These are phyloP conservation scores for Gopherus evgoodei DNA, from an alignment of 2,113 vertebrate species.

Conservation along the genomic window DNA sequence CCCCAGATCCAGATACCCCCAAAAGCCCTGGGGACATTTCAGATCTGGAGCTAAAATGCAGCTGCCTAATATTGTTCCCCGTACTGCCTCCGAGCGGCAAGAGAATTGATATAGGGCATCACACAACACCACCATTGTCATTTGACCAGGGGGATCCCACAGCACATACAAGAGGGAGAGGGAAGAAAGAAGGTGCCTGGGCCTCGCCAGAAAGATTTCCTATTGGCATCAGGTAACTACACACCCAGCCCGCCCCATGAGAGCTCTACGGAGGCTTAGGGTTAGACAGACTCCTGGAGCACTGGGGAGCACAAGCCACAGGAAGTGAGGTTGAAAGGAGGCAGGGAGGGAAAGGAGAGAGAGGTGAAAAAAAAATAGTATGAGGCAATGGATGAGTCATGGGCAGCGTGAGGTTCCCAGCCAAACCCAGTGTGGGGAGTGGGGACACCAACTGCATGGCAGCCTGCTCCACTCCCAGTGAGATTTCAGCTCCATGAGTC, in stretches of 20 bases:
- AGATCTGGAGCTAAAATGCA: not conserved
- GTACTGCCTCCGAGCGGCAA: not conserved
- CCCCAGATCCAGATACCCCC: not conserved
- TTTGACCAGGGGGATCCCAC: not conserved
- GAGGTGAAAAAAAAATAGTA: not conserved
- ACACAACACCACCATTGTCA: not conserved
- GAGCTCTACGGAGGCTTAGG: not conserved
- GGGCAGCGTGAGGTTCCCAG: not conserved
- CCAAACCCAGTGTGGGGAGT: not conserved
- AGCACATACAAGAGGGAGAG: not conserved
- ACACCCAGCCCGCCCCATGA: not conserved
- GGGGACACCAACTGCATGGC: not conserved
- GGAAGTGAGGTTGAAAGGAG: not conserved
- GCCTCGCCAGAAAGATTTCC: not conserved
- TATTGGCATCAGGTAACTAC: not conserved
- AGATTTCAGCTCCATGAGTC: not conserved
- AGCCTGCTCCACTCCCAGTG: not conserved
- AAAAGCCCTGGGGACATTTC: not conserved
- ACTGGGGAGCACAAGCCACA: not conserved
- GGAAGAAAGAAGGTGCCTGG: not conserved
- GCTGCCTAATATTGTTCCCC: not conserved
- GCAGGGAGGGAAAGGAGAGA: not conserved
- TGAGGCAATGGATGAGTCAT: not conserved
- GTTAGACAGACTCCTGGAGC: not conserved
- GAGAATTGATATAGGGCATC: not conserved